Evolutionary conservation across 2,113 vertebrate genomes (phyloP).

Genomic region (Recurvirostra avosetta): DNA sequence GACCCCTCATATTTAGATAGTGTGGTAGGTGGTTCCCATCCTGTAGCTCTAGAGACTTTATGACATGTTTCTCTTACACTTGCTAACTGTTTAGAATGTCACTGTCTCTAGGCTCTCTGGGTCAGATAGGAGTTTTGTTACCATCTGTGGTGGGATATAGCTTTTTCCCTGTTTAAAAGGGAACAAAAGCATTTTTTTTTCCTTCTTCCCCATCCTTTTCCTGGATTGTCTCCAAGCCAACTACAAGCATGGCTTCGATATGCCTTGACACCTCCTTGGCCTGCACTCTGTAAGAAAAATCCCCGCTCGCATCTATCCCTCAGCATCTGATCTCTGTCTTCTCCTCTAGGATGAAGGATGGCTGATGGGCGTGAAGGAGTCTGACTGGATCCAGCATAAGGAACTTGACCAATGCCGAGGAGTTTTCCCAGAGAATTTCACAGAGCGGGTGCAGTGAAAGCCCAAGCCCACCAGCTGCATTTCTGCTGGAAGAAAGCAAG

Average conservation of each 20-base stretch:
- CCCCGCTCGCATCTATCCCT: not conserved
- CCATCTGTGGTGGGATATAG: not conserved
- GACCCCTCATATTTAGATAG: not conserved
- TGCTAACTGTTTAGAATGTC: not conserved
- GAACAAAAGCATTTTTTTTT: not conserved
- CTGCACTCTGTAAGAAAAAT: not conserved
- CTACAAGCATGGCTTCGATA: slow-evolving; percentile 28
- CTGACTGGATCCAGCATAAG: slow-evolving; percentile 89
- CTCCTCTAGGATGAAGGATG: slow-evolving; percentile 90
- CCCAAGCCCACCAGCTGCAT: not conserved
- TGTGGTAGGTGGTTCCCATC: not conserved
- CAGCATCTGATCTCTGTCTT: slow-evolving; percentile 13
- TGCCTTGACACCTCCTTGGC: not conserved
- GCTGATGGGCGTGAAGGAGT: slow-evolving; percentile 93
- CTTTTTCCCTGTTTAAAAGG: not conserved
- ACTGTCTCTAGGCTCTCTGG: not conserved
- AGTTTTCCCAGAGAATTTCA: slow-evolving; percentile 98
- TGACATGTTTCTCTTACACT: not conserved
- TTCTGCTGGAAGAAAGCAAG: slow-evolving; percentile 60
- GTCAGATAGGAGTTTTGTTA: not conserved
- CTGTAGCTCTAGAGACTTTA: not conserved
- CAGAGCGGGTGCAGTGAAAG: slow-evolving; percentile 85
- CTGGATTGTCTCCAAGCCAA: not conserved
- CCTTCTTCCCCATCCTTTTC: not conserved
- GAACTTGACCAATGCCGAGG: slow-evolving; percentile 83